A percentile compares a stretch with the other conserved stretches of the same genome.
Conservation (phyloP, 2,113 vertebrate species). For the Nothocercus nigrocapillus region DNA sequence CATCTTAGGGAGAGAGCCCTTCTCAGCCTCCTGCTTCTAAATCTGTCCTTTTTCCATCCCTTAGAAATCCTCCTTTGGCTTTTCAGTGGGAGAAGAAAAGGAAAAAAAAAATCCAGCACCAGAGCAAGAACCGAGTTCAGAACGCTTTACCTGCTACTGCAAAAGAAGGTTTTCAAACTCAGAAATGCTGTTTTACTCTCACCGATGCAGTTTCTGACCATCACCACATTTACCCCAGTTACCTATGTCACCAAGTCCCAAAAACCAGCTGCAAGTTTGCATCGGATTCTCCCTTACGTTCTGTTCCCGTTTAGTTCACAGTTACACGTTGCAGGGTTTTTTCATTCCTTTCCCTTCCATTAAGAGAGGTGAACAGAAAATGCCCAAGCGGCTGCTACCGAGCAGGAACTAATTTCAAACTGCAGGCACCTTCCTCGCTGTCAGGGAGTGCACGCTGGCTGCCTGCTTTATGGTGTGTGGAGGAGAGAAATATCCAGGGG, state of each 20-base stretch:
- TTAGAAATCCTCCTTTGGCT: background rate
- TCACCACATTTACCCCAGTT: background rate
- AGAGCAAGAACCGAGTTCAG: background rate
- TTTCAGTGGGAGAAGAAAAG: background rate
- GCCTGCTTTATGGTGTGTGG: slow-evolving; percentile 44
- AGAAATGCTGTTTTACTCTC: slow-evolving; percentile 10
- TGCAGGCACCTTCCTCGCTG: background rate
- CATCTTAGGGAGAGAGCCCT: slow-evolving; percentile 72
- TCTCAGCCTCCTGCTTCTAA: background rate
- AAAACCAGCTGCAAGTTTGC: background rate
- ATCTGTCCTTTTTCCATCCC: background rate
- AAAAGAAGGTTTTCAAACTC: background rate
- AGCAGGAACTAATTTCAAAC: slow-evolving; percentile 15
- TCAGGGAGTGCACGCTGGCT: slow-evolving; percentile 30
- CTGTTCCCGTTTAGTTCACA: background rate
- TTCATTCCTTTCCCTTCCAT: background rate
- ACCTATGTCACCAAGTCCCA: background rate
- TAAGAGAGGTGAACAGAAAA: background rate
- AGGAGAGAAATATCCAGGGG: slow-evolving; percentile 22
- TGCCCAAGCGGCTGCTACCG: background rate
- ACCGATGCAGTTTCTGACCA: background rate
- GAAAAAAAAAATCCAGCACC: background rate
- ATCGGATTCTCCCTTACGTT: background rate
- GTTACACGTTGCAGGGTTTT: background rate
- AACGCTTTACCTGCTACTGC: background rate